Base-by-base conservation (phyloP, 2,888 invertebrate species). In the Drosophila mimetica region DNA sequence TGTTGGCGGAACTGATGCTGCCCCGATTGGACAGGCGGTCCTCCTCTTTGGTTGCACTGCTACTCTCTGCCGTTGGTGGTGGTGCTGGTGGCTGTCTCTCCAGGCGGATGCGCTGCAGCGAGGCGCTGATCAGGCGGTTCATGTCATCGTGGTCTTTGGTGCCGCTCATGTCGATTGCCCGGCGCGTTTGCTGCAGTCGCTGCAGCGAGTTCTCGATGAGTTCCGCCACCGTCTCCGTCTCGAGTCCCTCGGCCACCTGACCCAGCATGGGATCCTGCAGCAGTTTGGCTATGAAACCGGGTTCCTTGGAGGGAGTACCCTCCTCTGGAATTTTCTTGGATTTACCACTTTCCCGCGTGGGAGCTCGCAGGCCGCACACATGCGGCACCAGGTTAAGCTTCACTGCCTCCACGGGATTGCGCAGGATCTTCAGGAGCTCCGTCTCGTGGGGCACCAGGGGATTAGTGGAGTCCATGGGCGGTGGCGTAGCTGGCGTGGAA, bases 341-440 rank as follows among this genome's bases (percentile, higher is more conserved):
- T 88, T 92, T 70, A 8, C 59, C 20, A 2, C 30, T 28, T 13
- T 86, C 82, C 6, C 59, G 74, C 1, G 53, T 53, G 4, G 61
- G 66, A 71, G 92, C 92, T 78, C 91, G 88, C 90, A 94, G 94
- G 28, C 96, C 96, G 91, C 96, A 96, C 54, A 96, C 95, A 89
- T 96, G 96, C 44, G 96, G 96, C 84, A 96, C 94, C 73, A 96
- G 92, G 91, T 96, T 95, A 77, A 94, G 93, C 85, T 93, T 93
- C 4, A 96, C 95, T 14, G 96, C 96, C 93, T 96, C 95, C 8
- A 96, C 96, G 0, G 96, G 96, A 91, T 96, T 95, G 75, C 93
- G 93, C 39, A 95, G 89, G 71, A 95, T 93, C 73, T 93, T 93
- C 51, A 93, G 91, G 44, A 95, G 91, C 76, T 94, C 93, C 25